phyloP scores from a whole-genome alignment of 2,888 invertebrate genomes.

The Uloborus plumipes region DNA sequence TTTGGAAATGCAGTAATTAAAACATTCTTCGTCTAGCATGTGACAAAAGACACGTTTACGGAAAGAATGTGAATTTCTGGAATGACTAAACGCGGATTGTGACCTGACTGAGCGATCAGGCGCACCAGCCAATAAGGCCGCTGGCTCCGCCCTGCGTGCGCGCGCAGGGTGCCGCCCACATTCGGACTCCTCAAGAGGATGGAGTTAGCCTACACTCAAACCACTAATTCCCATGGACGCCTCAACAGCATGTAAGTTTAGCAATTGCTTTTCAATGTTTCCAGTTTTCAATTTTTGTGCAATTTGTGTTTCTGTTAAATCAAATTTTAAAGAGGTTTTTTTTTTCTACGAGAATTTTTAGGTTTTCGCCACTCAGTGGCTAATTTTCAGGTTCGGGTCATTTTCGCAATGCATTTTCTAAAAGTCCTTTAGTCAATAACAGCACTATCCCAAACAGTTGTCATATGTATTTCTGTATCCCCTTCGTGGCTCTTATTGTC shows the following conservation, averaged over 20 bases:
- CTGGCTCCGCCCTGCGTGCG: slow-evolving; percentile 27
- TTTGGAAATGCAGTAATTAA: slow-evolving; percentile 28
- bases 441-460: not conserved
- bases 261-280: not conserved
- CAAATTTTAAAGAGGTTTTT: not conserved
- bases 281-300: not conserved
- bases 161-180: slow-evolving; percentile 35
- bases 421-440: not conserved
- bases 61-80: not conserved
- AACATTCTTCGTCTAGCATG: slow-evolving; percentile 42
- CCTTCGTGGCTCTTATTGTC: not conserved
- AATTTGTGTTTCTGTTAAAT: not conserved
- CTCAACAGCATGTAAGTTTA: slow-evolving; percentile 51
- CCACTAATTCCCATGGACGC: slow-evolving; percentile 45
- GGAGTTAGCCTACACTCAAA: not conserved
- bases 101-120: slow-evolving; percentile 15
- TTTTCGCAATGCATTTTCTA: not conserved
- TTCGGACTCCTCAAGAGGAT: slow-evolving; percentile 9
- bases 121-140: slow-evolving; percentile 33
- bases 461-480: not conserved
- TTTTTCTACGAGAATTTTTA: too few species aligned
- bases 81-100: too few species aligned
- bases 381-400: not conserved
- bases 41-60: slow-evolving; percentile 38
- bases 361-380: too few species aligned